Base-by-base conservation (phyloP, 2,113 vertebrate species). In the Eptesicus fuscus region DNA sequence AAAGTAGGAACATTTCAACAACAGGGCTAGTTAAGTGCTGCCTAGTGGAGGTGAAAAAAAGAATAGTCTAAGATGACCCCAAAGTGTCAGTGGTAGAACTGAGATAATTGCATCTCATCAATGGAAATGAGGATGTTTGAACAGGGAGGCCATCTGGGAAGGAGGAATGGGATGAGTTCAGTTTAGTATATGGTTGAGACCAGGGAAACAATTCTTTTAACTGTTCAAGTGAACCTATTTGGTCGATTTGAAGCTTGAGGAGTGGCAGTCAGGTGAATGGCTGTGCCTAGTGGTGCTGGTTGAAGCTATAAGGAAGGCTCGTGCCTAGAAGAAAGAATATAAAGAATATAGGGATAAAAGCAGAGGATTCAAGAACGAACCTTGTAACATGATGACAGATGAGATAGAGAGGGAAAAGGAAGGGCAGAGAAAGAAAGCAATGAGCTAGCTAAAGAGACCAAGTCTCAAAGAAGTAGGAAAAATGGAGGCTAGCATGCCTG, bases 171-270 rank as follows among this genome's bases (percentile, higher is more conserved):
- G 44, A 67, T 69, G 30, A 53, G 30, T 93, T 93, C 91, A 32
- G 22, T 84, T 90, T 84, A 83, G 40, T 78, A 90, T 17, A n/a
- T 59, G 51, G 71, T 35, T 35, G 28, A 92, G 85, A 77, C 32
- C 37, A 76, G 25, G 44, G 83, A 69, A 65, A 78, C n/a, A 28
- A 53, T 90, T 83, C 78, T 73, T 77, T 77, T 71, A 65, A 83
- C 49, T 82, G 17, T 80, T 82, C 35, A 65, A 51, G 70, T 71
- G 69, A 74, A 65, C 42, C 42, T 49, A 71, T 44, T 71, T 74
- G 73, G n/a, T 65, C 83, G 88, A 80, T 78, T 76, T 85, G 86
- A 88, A 77, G 30, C 71, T 23, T 77, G 74, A 96, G 79, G 18
- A 96, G 80, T 7, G n/a, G n/a, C 35, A 79, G 44, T 40, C 78